Evolutionary conservation across 2,113 vertebrate species (phyloP).

Genomic region (Paedocypris sp.): DNA sequence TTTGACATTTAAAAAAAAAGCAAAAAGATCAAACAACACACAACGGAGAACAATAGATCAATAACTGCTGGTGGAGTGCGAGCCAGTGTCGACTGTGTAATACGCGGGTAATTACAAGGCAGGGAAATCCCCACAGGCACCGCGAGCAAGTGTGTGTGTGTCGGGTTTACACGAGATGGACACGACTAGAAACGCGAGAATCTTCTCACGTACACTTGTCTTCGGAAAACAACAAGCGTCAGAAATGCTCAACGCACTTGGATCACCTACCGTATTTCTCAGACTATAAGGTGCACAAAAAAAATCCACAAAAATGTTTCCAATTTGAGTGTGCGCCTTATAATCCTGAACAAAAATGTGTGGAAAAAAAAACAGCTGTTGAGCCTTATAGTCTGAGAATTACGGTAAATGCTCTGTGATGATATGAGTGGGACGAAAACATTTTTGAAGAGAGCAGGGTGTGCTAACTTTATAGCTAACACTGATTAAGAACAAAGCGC

Average conservation of each 20-base stretch:
- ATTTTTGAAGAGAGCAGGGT: too few relatives aligned
- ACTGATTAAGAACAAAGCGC: constrained; percentile 45
- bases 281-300: too few relatives aligned
- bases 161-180: constrained; percentile 53
- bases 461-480: constrained; percentile 31
- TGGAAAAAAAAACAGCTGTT: too few relatives aligned
- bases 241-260: too few relatives aligned
- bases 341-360: too few relatives aligned
- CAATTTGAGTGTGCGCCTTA: too few relatives aligned
- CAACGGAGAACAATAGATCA: constrained; percentile 44
- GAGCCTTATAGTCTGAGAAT: too few relatives aligned
- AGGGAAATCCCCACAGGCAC: constrained; percentile 64
- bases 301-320: too few relatives aligned
- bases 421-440: too few relatives aligned
- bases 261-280: too few relatives aligned
- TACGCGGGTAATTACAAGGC: constrained; percentile 76
- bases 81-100: constrained; percentile 67
- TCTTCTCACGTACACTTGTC: background rate
- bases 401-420: too few relatives aligned
- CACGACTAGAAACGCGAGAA: constrained; percentile 28
- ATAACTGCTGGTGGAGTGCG: constrained; percentile 44
- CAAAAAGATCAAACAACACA: constrained; percentile 18
- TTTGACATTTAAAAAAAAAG: constrained; percentile 7
- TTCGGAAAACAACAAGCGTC: too few relatives aligned
- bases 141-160: background rate